These are phyloP conservation scores for Aphrocallistes beatrix DNA, from an alignment of 37 sponge, comb jelly and placozoan species.

Conservation along the genomic window DNA sequence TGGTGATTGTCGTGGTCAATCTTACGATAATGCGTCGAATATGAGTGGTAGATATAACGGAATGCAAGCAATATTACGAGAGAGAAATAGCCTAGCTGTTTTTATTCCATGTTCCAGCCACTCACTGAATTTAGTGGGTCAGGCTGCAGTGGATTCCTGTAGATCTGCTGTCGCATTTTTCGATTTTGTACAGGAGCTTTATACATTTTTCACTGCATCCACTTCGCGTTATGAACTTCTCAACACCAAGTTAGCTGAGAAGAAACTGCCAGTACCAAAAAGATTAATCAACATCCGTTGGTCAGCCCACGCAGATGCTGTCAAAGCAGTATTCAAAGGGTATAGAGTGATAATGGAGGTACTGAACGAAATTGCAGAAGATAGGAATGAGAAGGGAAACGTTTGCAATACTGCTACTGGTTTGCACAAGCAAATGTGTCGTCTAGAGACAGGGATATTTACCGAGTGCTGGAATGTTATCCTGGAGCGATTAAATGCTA, in stretches of 20 bases:
- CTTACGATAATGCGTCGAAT: conserved; percentile 27
- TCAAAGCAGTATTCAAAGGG: conserved; percentile 17
- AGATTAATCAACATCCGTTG: neutral
- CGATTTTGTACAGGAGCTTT: conserved; percentile 20
- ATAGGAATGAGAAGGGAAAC: conserved; percentile 15
- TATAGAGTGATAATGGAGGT: neutral
- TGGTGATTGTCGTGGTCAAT: conserved; percentile 11
- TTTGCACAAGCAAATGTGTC: no score
- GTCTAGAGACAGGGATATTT: no score
- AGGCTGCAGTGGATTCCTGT: conserved; percentile 20
- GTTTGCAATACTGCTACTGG: no score
- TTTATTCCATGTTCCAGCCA: conserved; percentile 22
- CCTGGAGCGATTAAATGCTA: no score
- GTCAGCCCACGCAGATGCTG: conserved; percentile 21
- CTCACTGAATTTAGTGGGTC: conserved; percentile 26
- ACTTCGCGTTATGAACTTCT: conserved; percentile 19
- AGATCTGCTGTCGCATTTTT: conserved; percentile 20
- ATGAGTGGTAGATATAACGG: conserved; percentile 25
- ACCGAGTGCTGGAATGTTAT: no score
- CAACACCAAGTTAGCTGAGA: neutral
- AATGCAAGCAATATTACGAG: conserved; percentile 19
- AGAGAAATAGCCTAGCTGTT: conserved; percentile 18
- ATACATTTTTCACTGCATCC: conserved; percentile 28
- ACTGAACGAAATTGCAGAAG: neutral
- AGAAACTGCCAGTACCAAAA: conserved; percentile 11